phyloP scores from a whole-genome alignment of 2,797 vertebrate genomes.

The Ataeniobius toweri region DNA sequence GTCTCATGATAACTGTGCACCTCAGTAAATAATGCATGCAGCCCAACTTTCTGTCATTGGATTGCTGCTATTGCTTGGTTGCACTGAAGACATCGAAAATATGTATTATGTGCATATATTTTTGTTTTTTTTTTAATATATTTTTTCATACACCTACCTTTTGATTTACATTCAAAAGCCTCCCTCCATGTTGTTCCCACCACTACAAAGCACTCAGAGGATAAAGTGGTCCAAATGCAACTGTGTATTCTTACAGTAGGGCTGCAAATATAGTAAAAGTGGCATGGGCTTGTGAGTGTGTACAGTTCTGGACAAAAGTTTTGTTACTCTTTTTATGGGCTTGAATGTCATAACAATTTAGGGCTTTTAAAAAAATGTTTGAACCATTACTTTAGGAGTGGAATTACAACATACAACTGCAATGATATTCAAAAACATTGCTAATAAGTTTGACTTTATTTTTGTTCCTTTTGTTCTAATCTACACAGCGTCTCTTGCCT shows the following conservation, averaged over 20 bases:
- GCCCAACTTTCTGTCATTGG: conserved; percentile 8
- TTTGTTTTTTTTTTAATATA: conserved; percentile 38
- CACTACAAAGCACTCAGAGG: conserved; percentile 30
- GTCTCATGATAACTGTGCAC: neutral
- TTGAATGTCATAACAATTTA: neutral
- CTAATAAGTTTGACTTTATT: neutral
- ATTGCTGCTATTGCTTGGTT: conserved; percentile 11
- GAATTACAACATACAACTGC: neutral
- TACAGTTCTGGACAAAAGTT: neutral
- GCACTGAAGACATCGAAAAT: conserved; percentile 17
- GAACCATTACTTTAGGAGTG: neutral
- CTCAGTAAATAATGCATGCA: conserved; percentile 7
- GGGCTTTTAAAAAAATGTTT: neutral
- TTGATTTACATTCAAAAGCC: conserved; percentile 54
- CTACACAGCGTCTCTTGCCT: neutral
- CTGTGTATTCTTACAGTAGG: conserved; percentile 29
- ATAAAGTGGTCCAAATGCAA: conserved; percentile 45
- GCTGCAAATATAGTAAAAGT: conserved; percentile 1
- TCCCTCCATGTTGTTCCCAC: conserved; percentile 32
- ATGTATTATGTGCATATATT: conserved; percentile 46
- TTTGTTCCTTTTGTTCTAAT: neutral
- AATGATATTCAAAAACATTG: neutral
- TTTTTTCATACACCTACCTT: conserved; percentile 28
- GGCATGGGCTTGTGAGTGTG: conserved; percentile 13
- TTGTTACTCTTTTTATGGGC: neutral